These are phyloP conservation scores for Saguinus imperator DNA, from an alignment of 2,113 vertebrate species.

Conservation along the genomic window DNA sequence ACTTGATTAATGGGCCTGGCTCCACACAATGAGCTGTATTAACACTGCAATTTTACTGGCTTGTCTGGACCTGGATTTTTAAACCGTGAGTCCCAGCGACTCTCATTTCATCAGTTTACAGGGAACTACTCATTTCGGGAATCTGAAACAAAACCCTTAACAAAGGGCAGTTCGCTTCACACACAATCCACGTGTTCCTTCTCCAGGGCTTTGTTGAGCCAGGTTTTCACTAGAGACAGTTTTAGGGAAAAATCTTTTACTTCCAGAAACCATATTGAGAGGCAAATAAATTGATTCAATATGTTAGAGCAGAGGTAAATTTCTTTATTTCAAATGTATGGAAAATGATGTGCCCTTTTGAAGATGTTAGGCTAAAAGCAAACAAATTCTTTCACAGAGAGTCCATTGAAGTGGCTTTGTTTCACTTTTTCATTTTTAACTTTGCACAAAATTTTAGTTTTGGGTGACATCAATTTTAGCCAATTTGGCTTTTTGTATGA, in stretches of 20 bases:
- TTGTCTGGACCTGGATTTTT: neutral
- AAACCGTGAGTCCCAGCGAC: neutral
- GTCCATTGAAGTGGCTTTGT: neutral
- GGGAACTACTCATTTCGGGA: neutral
- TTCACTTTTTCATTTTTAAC: neutral
- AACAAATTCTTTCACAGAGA: neutral
- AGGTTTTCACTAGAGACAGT: neutral
- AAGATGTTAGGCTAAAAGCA: neutral
- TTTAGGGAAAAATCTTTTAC: neutral
- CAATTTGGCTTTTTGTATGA: neutral
- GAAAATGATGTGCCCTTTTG: rapidly evolving
- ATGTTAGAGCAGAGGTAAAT: neutral
- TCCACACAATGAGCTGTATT: constrained; percentile 69
- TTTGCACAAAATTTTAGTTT: neutral
- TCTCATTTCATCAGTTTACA: constrained; percentile 18
- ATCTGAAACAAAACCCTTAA: neutral
- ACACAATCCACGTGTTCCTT: constrained; percentile 9
- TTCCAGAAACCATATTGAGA: neutral
- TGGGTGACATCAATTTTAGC: neutral
- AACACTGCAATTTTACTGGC: constrained; percentile 48
- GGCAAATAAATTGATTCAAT: neutral
- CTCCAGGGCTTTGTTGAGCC: constrained; percentile 43
- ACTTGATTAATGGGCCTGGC: constrained; percentile 78
- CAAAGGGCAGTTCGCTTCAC: neutral
- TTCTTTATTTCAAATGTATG: neutral